Conservation (phyloP, 53 echinoderm and acorn worm species). For the Stichopus horrens region DNA sequence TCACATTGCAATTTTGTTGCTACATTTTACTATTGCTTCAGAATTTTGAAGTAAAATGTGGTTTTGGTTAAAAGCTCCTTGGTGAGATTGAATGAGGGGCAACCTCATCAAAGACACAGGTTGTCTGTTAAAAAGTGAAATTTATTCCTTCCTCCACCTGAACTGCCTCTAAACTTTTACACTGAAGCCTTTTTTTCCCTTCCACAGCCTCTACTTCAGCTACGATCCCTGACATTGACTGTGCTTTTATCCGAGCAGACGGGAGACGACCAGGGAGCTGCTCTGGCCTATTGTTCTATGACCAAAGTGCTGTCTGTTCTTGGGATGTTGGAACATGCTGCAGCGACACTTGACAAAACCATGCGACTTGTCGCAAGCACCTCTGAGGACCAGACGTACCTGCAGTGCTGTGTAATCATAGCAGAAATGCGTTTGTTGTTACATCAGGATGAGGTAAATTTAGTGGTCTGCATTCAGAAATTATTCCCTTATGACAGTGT, state of each 20-base stretch:
- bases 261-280: constrained; percentile 41
- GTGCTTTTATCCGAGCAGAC: constrained; percentile 36
- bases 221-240: constrained; percentile 53
- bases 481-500: too few species aligned
- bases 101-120: too few species aligned
- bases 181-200: not conserved
- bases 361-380: not conserved
- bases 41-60: too few species aligned
- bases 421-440: not conserved
- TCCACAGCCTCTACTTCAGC: constrained; percentile 53
- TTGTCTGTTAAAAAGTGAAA: too few species aligned
- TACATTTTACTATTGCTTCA: too few species aligned
- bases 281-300: constrained; percentile 52
- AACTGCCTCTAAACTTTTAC: too few species aligned
- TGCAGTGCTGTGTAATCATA: constrained; percentile 19
- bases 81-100: too few species aligned
- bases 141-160: too few species aligned
- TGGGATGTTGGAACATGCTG: constrained; percentile 44
- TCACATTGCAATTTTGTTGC: too few species aligned
- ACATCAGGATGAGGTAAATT: not conserved
- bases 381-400: not conserved
- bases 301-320: constrained; percentile 35
- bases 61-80: too few species aligned
- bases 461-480: too few species aligned
- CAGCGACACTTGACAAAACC: not conserved